Evolutionary conservation across 2,888 invertebrate species (phyloP), one percentile per base, ranked within the genome.

Genomic region (Tetranychus piercei): DNA sequence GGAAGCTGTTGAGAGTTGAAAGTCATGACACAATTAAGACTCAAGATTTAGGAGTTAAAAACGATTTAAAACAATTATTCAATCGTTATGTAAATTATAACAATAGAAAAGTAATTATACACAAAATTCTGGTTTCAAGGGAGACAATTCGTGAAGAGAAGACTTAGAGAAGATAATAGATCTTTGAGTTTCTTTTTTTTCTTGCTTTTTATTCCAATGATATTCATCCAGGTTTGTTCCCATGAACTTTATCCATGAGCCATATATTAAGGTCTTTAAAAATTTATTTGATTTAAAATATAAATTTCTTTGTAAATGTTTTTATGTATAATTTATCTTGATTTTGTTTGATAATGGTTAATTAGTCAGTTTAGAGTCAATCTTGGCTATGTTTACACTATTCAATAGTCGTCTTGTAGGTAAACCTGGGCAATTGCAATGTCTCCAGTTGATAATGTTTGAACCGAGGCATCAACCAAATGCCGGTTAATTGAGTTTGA

Each of bases 391-490:
- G 2, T 9, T 55, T 55, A 15, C 55, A 15, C 2, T 55, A 15
- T 55, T 55, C 9, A 55, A 15, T 55, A 55, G n/a, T 67, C 67
- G 6, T 71, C 71, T 43, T 18, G 43, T 44, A 71, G 79, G 76
- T 76, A 80, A 18, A 80, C 80, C 75, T 79, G 79, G 34, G 80
- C 92, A 80, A 93, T 91, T 74, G 92, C 92, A 80, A 94, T 90
- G 82, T 93, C 93, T 73, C 93, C 93, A 22, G 93, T 93, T 81
- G 92, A 92, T 72, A 92, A 85, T 1, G 93, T 93, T 83, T 94
- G 93, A 76, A 89, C 79, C 65, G 78, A 88, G 55, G 88, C 88
- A 76, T 87, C 86, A 79, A 87, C 87, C 11, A 81, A 78, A 78
- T 84, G 83, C 81, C 83, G 83, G 77, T 74, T 77, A 74, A 9